A percentile compares a stretch with the other conserved stretches of the same genome.
Conservation (phyloP, 1,140 invertebrate genomes). For the Caenorhabditis brenneri region DNA sequence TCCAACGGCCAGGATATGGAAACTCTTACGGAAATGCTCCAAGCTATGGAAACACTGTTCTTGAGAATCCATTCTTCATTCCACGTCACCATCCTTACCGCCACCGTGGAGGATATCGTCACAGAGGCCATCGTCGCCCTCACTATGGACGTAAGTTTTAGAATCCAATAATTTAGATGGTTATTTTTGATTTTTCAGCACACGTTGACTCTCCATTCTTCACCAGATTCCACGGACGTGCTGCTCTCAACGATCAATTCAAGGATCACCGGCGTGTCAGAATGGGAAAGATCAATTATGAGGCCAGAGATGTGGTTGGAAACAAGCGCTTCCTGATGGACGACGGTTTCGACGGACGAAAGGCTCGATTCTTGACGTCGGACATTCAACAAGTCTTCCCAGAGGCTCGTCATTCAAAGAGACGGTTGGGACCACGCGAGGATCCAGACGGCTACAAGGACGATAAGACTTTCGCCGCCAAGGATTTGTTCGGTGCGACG, state of each 20-base stretch:
- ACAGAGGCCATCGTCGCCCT: not conserved
- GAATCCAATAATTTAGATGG: not conserved
- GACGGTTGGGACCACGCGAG: not conserved
- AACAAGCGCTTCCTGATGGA: not conserved
- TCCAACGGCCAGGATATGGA: not conserved
- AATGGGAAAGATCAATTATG: not conserved
- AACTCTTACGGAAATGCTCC: not conserved
- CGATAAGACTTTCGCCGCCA: not conserved
- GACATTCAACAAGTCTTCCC: not conserved
- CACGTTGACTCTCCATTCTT: not conserved
- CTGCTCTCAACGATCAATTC: conserved; percentile 10
- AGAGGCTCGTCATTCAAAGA: conserved; percentile 5
- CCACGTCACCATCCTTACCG: not conserved
- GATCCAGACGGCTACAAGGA: not conserved
- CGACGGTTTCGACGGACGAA: not conserved
- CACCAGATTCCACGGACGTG: not conserved
- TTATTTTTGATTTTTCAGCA: not conserved
- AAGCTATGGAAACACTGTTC: not conserved
- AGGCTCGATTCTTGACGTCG: not conserved
- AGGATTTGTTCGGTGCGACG: conserved; percentile 1
- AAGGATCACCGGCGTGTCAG: not conserved
- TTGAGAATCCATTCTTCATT: conserved; percentile 15
- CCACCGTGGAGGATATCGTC: not conserved
- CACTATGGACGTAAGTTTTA: not conserved
- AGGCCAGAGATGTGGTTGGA: not conserved